A percentile compares a stretch with the other conserved stretches of the same genome.
These are phyloP conservation scores for Leptinotarsa rubiginosa DNA, from an alignment of 2,888 invertebrate species.

Conservation along the genomic window DNA sequence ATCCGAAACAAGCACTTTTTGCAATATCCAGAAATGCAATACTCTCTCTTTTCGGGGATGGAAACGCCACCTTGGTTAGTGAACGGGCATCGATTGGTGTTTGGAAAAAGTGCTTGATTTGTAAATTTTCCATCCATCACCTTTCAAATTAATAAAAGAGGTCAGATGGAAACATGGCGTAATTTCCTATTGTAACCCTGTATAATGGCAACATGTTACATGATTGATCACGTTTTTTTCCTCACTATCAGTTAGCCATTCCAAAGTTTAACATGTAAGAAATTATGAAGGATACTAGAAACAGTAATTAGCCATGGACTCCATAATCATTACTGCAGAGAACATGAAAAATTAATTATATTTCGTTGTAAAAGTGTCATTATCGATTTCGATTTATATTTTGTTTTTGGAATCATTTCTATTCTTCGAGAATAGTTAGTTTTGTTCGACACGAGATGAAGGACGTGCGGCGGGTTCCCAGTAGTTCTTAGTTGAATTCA, in stretches of 20 bases:
- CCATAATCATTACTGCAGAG: constrained; percentile 41
- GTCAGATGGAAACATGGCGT: not conserved
- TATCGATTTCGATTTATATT: constrained; percentile 33
- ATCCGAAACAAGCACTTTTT: too few relatives aligned
- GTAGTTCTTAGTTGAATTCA: constrained; percentile 11
- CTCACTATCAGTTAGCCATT: constrained; percentile 29
- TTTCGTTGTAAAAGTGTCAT: constrained; percentile 48
- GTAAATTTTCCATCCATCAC: too few relatives aligned
- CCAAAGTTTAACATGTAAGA: constrained; percentile 42
- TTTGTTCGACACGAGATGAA: constrained; percentile 15
- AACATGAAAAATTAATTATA: constrained; percentile 50
- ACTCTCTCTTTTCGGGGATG: too few relatives aligned
- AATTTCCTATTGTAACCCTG: not conserved
- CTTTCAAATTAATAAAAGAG: not conserved
- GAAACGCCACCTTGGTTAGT: too few relatives aligned
- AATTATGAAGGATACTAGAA: constrained; percentile 33
- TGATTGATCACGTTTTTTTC: constrained; percentile 30
- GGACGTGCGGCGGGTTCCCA: constrained; percentile 13
- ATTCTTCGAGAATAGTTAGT: constrained; percentile 17
- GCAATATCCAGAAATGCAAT: too few relatives aligned
- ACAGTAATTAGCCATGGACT: constrained; percentile 42
- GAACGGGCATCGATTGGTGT: too few relatives aligned
- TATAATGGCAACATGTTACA: constrained; percentile 2
- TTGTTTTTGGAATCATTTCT: constrained; percentile 30
- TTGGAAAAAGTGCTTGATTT: too few relatives aligned